Base-by-base conservation (phyloP, 2,113 vertebrate species). In the Lucifuga dentata region DNA sequence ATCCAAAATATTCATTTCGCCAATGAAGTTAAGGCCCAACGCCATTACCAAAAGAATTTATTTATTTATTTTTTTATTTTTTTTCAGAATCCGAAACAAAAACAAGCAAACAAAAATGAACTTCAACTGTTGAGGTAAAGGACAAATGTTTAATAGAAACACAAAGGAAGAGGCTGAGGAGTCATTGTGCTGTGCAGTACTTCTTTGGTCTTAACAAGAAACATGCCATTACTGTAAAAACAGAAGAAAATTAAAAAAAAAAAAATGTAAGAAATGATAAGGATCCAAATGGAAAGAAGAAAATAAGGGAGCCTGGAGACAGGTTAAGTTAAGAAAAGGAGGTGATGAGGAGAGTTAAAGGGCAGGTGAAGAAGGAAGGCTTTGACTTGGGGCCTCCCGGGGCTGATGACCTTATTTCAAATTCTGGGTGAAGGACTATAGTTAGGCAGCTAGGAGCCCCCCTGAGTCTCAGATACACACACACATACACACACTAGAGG, bases 381-480 rank as follows among this genome's bases (percentile, higher is more conserved):
- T 95, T 94, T 94, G 95, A 94, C 44, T 83, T 81, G 76, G 79
- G 88, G 81, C 93, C 93, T 90, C 91, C 93, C 61, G 90, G 84
- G 90, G 92, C 85, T 78, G 84, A 83, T 90, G 92, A 94, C 92
- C 94, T 95, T 93, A 93, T 95, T 94, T 93, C 90, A 92, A 94
- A 95, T 92, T 94, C 93, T 91, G 89, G 92, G 88, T 86, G 77
- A 70, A 62, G 75, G 61, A 84, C 84, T 84, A 83, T 87, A 91
- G 90, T 88, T 85, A 73, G 85, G 87, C 75, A 83, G 73, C 90
- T 74, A 83, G 82, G 79, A 91, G 73, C 52, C 11, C 65, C 86
- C 88, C 82, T 80, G 56, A 68, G 60, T 75, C 73, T 70, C 17
- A 45, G 52, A 70, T 5, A 66, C 52, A 60, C 80, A 74, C 49